Evolutionary conservation across 2,113 vertebrate species (phyloP).

Genomic region (Collichthys lucidus): DNA sequence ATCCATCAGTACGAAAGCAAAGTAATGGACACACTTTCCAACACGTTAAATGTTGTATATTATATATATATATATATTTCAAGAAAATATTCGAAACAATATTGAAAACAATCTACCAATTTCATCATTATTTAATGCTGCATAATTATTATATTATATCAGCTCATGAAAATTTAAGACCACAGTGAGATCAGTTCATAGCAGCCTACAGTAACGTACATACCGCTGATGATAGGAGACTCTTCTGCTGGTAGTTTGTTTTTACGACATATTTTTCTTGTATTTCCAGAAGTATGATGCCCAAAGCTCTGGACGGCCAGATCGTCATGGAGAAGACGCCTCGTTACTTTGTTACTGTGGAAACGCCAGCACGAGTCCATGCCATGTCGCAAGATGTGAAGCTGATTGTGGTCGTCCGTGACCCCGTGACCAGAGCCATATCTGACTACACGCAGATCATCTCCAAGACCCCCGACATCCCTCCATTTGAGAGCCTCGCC

Average conservation of each 20-base stretch:
- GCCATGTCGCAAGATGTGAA: slow-evolving; percentile 85
- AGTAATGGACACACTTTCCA: background rate
- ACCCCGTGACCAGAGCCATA: slow-evolving; percentile 86
- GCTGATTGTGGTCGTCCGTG: slow-evolving; percentile 86
- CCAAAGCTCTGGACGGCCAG: slow-evolving; percentile 86
- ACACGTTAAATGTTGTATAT: background rate
- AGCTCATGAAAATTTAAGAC: background rate
- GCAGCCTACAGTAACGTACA: background rate
- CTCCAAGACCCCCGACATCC: slow-evolving; percentile 84
- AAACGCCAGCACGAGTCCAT: slow-evolving; percentile 83
- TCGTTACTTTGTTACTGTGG: slow-evolving; percentile 85
- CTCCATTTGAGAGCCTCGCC: slow-evolving; percentile 83
- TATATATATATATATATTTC: background rate
- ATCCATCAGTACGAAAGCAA: background rate
- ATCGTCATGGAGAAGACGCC: slow-evolving; percentile 89
- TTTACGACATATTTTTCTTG: background rate
- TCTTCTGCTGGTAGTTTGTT: background rate
- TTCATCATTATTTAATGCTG: background rate
- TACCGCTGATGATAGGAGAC: background rate
- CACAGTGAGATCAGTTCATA: background rate
- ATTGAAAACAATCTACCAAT: background rate
- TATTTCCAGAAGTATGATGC: slow-evolving; percentile 85
- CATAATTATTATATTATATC: background rate
- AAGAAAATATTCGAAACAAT: background rate
- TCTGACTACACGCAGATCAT: slow-evolving; percentile 89